phyloP scores from a whole-genome alignment of 2,113 vertebrate species.

The Trichomycterus rosablanca region DNA sequence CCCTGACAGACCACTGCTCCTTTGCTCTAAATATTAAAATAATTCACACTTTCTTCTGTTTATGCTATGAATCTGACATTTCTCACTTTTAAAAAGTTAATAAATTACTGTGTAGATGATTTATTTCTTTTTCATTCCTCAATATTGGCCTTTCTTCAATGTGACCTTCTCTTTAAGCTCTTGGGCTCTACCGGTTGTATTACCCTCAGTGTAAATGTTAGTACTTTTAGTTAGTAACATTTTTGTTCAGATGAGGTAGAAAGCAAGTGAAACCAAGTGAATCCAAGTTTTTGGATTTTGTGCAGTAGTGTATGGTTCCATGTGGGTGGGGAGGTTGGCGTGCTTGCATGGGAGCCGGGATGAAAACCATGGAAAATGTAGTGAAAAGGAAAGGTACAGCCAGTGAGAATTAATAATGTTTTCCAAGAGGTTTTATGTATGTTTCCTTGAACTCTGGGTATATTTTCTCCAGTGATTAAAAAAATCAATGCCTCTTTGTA shows the following conservation, averaged over 20 bases:
- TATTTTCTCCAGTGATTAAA: too few relatives aligned
- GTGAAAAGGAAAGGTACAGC: conserved; percentile 9
- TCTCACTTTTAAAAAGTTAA: conserved; percentile 5
- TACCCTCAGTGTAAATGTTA: conserved; percentile 30
- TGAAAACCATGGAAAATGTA: conserved; percentile 45
- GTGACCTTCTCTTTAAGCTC: conserved; percentile 3
- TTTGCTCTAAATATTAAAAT: conserved; percentile 2
- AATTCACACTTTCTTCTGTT: neutral
- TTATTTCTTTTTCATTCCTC: conserved; percentile 16
- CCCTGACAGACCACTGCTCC: neutral
- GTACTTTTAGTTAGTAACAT: neutral
- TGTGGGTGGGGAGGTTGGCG: too few relatives aligned
- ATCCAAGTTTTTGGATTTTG: too few relatives aligned
- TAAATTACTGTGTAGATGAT: conserved; percentile 29
- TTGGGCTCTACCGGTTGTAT: conserved; percentile 33
- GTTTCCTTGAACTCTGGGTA: too few relatives aligned
- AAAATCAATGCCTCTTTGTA: too few relatives aligned
- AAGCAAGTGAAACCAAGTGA: neutral
- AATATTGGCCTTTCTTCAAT: neutral
- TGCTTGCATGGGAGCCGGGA: too few relatives aligned
- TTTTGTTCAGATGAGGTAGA: conserved; percentile 23
- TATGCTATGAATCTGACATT: neutral
- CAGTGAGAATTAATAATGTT: too few relatives aligned
- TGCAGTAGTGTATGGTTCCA: neutral
- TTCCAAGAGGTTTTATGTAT: too few relatives aligned